Percentiles rank a stretch among this genome's conserved stretches.
phyloP scores from a whole-genome alignment of 2,888 invertebrate species.

The Mystacides longicornis region DNA sequence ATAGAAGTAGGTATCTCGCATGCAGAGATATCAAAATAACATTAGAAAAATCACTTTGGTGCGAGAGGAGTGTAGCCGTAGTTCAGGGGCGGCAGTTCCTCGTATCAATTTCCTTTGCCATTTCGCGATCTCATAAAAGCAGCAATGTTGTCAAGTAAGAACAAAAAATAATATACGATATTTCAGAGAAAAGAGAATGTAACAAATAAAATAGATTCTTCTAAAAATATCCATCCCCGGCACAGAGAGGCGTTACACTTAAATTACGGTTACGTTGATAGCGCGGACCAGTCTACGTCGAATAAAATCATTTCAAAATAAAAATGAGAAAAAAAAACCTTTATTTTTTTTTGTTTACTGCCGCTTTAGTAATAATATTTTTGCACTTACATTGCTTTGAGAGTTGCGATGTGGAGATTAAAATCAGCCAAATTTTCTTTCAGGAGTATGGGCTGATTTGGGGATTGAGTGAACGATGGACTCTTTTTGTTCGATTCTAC shows the following conservation, averaged over 20 bases:
- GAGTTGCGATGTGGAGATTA: slow-evolving; percentile 58
- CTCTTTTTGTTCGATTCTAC: slow-evolving; percentile 83
- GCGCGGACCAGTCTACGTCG: background rate
- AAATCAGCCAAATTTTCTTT: slow-evolving; percentile 71
- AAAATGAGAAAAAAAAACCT: too few relatives aligned
- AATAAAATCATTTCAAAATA: too few relatives aligned
- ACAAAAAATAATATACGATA: background rate
- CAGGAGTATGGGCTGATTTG: slow-evolving; percentile 55
- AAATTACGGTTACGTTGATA: background rate
- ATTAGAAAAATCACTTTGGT: slow-evolving; percentile 2
- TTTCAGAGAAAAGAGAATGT: background rate
- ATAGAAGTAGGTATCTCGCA: background rate
- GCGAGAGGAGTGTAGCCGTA: slow-evolving; percentile 2
- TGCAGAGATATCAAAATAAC: background rate
- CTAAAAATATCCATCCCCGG: background rate
- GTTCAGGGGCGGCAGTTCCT: slow-evolving; percentile 4
- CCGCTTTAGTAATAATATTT: too few relatives aligned
- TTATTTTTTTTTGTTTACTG: too few relatives aligned
- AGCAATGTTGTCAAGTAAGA: background rate
- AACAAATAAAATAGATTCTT: background rate
- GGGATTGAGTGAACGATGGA: slow-evolving; percentile 61
- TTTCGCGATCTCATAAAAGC: slow-evolving; percentile 3
- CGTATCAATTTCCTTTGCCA: slow-evolving; percentile 7
- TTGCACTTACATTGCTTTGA: slow-evolving; percentile 64
- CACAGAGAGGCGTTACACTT: background rate